Evolutionary conservation across 2,113 vertebrate genomes (phyloP), one percentile per base, ranked within the genome.

Genomic region (Pyrgilauda ruficollis): DNA sequence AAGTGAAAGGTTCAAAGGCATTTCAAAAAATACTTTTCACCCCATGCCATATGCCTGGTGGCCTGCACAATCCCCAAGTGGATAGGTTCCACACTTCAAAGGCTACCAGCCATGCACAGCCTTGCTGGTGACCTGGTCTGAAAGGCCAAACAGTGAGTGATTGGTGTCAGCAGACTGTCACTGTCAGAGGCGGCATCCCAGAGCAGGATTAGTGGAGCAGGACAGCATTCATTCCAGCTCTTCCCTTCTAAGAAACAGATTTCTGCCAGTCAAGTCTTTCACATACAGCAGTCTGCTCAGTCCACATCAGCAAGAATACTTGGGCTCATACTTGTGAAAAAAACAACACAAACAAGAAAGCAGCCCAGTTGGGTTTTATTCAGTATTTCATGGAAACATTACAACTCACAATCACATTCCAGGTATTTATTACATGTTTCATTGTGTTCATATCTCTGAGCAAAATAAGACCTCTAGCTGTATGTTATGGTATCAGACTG

Each of bases 121-220:
- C 90, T 56, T 55, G 56, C n/a, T 4, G 4, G 46, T 87, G 74
- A 56, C 50, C 49, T 30, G 28, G 21, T 62, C 47, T 2, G 0
- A 90, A 86, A 81, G 59, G 59, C 59, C 46, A 55, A 47, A 50
- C 6, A 64, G 70, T 0, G 1, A 87, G 23, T 4, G 9, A 61
- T 16, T 0, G 0, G 58, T 62, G 18, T 39, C 84, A 94, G 43
- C 2, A 4, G 53, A 62, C 14, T 44, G 59, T 49, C 63, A n/a
- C 59, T 31, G 61, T 15, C 46, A 84, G 39, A 74, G n/a, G 20
- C 0, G 1, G 24, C 52, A 77, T 73, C 59, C 80, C 52, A 84
- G 49, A 77, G 66, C 18, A 86, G 44, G 35, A 80, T 61, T 35
- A 66, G 21, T 1, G 0, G 50, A 59, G 39, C 52, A 64, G 52